Evolutionary conservation across 2,888 invertebrate genomes (phyloP).

Genomic region (Drosophila formosana): DNA sequence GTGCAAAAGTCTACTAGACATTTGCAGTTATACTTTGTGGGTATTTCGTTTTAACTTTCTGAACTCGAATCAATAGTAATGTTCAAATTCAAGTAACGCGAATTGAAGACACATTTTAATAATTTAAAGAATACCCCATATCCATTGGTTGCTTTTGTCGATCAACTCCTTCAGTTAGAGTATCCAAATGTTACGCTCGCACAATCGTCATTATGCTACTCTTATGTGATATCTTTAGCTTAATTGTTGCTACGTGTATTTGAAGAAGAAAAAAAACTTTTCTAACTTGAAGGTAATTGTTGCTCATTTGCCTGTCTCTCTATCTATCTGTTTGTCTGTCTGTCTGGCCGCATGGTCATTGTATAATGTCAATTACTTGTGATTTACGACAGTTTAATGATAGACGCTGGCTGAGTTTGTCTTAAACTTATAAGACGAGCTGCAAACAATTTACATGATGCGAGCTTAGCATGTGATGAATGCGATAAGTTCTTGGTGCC

Average conservation of each 20-base stretch:
- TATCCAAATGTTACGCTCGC: constrained; percentile 18
- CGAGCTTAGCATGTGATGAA: constrained; percentile 66
- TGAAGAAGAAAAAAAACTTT: constrained; percentile 54
- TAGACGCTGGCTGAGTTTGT: constrained; percentile 55
- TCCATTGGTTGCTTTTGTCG: background rate
- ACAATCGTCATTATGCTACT: constrained; percentile 15
- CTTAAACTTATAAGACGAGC: constrained; percentile 41
- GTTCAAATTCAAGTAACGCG: too few relatives aligned
- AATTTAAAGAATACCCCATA: too few relatives aligned
- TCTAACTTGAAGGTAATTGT: constrained; percentile 71
- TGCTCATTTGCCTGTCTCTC: constrained; percentile 66
- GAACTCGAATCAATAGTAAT: background rate
- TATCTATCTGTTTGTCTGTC: constrained; percentile 11
- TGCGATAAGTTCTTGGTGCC: constrained; percentile 70
- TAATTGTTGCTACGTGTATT: constrained; percentile 75
- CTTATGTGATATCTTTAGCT: constrained; percentile 62
- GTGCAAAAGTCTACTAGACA: background rate
- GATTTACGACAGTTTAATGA: constrained; percentile 81
- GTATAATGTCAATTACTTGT: constrained; percentile 82
- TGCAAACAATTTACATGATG: constrained; percentile 63
- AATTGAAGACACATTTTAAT: too few relatives aligned
- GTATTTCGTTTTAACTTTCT: too few relatives aligned
- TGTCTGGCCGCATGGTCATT: constrained; percentile 44
- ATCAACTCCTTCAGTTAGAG: constrained; percentile 17
- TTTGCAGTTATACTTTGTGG: too few relatives aligned